Conservation (phyloP, 92 coral and sea anemone species). For the Hydrozoanthus gracilis region DNA sequence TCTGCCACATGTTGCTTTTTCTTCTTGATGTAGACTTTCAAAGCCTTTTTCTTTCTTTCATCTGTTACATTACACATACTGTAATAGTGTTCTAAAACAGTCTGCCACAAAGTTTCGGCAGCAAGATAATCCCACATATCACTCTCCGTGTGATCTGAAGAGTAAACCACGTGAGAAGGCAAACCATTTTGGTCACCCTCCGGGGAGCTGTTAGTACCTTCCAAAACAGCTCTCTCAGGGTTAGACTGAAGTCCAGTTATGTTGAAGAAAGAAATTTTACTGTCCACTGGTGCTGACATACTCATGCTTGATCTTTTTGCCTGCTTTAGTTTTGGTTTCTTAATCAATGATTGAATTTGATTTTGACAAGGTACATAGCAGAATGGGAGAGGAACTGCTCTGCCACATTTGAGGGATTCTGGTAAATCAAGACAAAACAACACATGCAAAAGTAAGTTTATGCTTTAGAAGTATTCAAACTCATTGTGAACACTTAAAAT, state of each 20-base stretch:
- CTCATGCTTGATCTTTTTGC: conserved; percentile 20
- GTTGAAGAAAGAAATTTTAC: conserved; percentile 78
- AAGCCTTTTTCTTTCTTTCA: conserved; percentile 55
- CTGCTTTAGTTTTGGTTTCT: conserved; percentile 46
- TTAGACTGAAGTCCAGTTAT: conserved; percentile 31
- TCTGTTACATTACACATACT: conserved; percentile 73
- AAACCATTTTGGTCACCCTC: conserved; percentile 34
- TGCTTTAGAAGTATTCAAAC: no score
- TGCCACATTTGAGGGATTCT: conserved; percentile 14
- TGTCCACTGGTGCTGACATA: conserved; percentile 69
- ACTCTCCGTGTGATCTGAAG: conserved; percentile 26
- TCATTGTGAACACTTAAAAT: no score
- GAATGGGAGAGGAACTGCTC: conserved; percentile 75
- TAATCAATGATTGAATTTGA: conserved; percentile 72
- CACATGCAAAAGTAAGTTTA: not conserved
- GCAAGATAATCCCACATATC: conserved; percentile 83
- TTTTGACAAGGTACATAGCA: conserved; percentile 86
- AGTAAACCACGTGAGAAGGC: not conserved
- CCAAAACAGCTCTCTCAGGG: not conserved
- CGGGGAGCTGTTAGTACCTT: not conserved
- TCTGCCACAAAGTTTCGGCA: conserved; percentile 83
- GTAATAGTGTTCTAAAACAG: conserved; percentile 88
- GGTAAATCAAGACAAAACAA: not conserved
- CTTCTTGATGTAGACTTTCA: conserved; percentile 76
- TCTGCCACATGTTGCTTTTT: conserved; percentile 48